Evolutionary conservation across 2,888 invertebrate genomes (phyloP).

Genomic region (Zaprionus bogoriensis): DNA sequence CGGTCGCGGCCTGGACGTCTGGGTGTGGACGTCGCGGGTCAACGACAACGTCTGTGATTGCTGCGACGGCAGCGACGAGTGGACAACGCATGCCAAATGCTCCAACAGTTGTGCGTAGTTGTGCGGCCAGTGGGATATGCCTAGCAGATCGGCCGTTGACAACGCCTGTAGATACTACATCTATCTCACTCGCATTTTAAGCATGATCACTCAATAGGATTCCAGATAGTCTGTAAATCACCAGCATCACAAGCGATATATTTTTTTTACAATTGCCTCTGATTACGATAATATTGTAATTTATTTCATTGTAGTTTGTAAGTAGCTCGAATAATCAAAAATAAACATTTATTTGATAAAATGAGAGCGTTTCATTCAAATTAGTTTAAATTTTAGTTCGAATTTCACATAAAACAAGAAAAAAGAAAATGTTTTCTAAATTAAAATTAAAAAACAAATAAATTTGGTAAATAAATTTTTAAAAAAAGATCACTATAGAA

Average conservation of each 20-base stretch:
- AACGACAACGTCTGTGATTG: slow-evolving; percentile 98
- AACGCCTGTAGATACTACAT: slow-evolving; percentile 12
- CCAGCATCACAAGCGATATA: slow-evolving; percentile 70
- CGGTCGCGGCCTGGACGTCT: slow-evolving; percentile 80
- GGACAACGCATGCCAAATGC: slow-evolving; percentile 81
- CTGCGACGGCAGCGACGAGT: slow-evolving; percentile 96
- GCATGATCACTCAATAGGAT: slow-evolving; percentile 33
- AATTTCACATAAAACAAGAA: too few relatives aligned
- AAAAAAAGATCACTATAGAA: too few relatives aligned
- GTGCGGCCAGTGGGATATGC: slow-evolving; percentile 1
- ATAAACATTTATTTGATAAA: background rate
- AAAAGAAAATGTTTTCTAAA: too few relatives aligned
- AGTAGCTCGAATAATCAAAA: slow-evolving; percentile 62
- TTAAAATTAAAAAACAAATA: too few relatives aligned
- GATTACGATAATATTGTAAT: slow-evolving; percentile 56
- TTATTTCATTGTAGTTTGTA: slow-evolving; percentile 62
- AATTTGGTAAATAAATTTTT: too few relatives aligned
- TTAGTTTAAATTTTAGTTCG: too few relatives aligned
- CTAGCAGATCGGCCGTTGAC: slow-evolving; percentile 14
- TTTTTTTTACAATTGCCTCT: slow-evolving; percentile 54
- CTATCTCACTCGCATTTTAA: slow-evolving; percentile 57
- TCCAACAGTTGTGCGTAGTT: slow-evolving; percentile 75
- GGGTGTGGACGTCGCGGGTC: slow-evolving; percentile 85
- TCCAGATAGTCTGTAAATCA: slow-evolving; percentile 32
- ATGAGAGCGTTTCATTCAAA: too few relatives aligned